Base-by-base conservation (phyloP, 1,140 invertebrate species). In the Papilio polyxenes region DNA sequence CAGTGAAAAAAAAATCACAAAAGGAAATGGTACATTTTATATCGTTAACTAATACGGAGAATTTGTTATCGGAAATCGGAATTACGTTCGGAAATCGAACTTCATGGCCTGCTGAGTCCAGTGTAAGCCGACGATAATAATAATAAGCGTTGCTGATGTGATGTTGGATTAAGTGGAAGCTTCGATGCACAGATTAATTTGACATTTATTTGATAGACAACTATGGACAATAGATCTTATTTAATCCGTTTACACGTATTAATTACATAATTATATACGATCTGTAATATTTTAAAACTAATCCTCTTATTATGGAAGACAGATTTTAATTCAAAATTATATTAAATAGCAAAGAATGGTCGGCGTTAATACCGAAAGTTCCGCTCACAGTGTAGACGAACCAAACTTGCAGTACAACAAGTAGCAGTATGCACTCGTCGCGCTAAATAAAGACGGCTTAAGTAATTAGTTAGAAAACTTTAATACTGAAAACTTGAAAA, bases 171-270 rank as follows among this genome's bases (percentile, higher is more conserved):
- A 53, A 10, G 7, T 2, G 56, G 5, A 59, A 7, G 56, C 56
- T 59, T 59, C 4, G 5, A 59, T 59, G 56, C 56, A 59, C 56
- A 59, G 15, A n/a, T 15, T 59, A 59, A n/a, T 59, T 59, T 15
- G 56, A 59, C 56, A 59, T 9, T 59, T 59, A 59, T 59, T 59
- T 59, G 56, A 59, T 59, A n/a, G 15, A 59, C 56, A 59, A 59
- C 56, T 15, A 7, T 59, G 17, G 56, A 59, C n/a, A 59, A n/a
- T 59, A 9, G 4, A 59, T n/a, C 56, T n/a, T 53, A 3, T 8
- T n/a, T n/a, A 59, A 17, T 59, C 56, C 56, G n/a, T 59, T 8
- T 13, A 53, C 51, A 44, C 40, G 4, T 44, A 4, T 44, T 44
- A 44, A 44, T 31, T 31, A 31, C 23, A 31, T 31, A 0, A 31